Conservation (phyloP, 2,113 vertebrate genomes). For the Indri indri region DNA sequence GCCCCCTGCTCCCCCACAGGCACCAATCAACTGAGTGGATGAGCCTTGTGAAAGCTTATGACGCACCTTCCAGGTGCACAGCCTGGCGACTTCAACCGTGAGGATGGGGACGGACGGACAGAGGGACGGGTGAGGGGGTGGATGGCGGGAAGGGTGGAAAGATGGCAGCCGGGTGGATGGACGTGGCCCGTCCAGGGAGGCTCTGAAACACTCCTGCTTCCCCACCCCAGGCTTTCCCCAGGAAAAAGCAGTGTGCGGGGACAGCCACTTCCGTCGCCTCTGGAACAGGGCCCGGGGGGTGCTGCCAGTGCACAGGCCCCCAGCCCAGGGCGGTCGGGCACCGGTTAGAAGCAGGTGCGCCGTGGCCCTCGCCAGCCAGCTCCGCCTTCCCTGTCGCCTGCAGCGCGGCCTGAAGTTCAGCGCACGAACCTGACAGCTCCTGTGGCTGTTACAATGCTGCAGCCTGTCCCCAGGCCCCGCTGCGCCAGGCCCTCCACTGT, state of each 20-base stretch:
- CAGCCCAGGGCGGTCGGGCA: accelerated
- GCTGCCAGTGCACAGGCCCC: accelerated
- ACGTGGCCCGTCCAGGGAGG: accelerated
- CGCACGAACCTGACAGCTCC: background rate
- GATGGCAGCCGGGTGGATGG: accelerated
- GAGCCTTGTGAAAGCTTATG: accelerated
- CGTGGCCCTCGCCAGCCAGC: too few relatives aligned
- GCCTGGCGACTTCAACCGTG: background rate
- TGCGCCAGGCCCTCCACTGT: background rate
- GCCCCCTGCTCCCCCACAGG: background rate
- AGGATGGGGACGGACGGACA: accelerated
- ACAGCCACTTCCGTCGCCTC: background rate
- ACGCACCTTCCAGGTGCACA: accelerated
- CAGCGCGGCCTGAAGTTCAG: background rate
- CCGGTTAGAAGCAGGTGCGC: background rate
- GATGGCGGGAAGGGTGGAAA: accelerated
- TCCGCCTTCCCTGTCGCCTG: accelerated
- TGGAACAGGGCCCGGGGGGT: background rate
- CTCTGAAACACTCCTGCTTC: background rate
- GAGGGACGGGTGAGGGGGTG: accelerated
- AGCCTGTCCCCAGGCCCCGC: background rate
- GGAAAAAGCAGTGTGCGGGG: background rate
- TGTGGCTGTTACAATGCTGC: background rate
- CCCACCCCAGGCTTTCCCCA: background rate
- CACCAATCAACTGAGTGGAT: accelerated